Evolutionary conservation across 2,113 vertebrate species (phyloP), one percentile per base, ranked within the genome.

Genomic region (Psilopogon haemacephalus): DNA sequence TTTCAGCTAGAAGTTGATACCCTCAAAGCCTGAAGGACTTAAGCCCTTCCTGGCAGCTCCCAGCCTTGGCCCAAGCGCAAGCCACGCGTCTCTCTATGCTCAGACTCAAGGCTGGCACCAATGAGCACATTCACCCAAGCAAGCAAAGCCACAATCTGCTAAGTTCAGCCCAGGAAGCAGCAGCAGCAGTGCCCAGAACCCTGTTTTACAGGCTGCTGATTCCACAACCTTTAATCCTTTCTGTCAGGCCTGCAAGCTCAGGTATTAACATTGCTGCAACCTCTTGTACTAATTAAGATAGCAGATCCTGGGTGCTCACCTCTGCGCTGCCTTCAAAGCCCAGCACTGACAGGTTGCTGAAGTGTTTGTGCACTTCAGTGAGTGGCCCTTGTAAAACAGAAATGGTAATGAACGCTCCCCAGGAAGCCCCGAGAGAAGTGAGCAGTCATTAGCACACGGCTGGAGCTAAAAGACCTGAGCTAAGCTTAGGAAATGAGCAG

Each of bases 261-360:
- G 85, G 82, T 8, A 76, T 87, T 92, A 94, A 91, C 91, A 92
- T 74, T 93, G 35, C 82, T 4, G 30, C 67, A 89, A 85, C 81
- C 89, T 56, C 94, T 67, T 63, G 86, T 82, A 56, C 84, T 89
- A 92, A 94, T 90, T 93, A 92, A 89, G 87, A 77, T 33, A 79
- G 63, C 65, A 64, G 37, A 92, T 71, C 90, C 48, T 12, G 2
- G 23, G 59, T n/a, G 6, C 55, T 84, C 37, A 1, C 50, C 88
- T 65, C 77, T 35, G 3, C 5, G 0, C 38, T 8, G 16, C 54
- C 94, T 76, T 89, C 94, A 92, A 88, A 94, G 85, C 55, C 0
- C 0, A 42, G 71, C 80, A 0, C 86, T 56, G 86, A 7, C 74
- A 73, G 86, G 67, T 30, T 70, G 12, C 84, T 38, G 46, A 35